Evolutionary conservation across 2,888 invertebrate species (phyloP).

Genomic region (Neoitamus cyanurus): DNA sequence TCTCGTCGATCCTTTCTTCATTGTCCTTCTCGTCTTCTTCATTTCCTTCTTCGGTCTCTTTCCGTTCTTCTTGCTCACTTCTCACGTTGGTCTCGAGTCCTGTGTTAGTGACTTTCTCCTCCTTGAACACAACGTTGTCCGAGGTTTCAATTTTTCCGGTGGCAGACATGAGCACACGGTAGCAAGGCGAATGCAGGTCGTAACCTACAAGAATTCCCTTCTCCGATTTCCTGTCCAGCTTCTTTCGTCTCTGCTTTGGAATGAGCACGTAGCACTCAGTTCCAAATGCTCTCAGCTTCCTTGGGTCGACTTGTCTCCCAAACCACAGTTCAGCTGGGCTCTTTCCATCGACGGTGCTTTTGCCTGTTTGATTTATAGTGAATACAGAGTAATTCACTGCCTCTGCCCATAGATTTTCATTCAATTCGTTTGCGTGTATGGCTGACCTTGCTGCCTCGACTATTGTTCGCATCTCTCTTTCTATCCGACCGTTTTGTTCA

Average conservation of each 20-base stretch:
- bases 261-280: background rate
- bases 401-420: slow-evolving; percentile 61
- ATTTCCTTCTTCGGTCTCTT: background rate
- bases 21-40: background rate
- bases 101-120: background rate
- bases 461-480: slow-evolving; percentile 60
- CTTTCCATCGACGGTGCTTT: slow-evolving; percentile 54
- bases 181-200: background rate
- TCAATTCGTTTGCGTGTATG: slow-evolving; percentile 54
- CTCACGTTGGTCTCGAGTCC: background rate
- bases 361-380: background rate
- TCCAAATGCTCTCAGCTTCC: background rate
- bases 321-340: slow-evolving; percentile 56
- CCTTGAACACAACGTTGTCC: background rate
- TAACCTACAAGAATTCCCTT: background rate
- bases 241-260: background rate
- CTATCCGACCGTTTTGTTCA: slow-evolving; percentile 61
- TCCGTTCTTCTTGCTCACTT: background rate
- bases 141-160: background rate
- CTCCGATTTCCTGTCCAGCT: background rate
- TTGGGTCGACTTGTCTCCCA: background rate
- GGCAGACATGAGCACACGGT: background rate
- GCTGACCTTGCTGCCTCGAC: slow-evolving; percentile 58
- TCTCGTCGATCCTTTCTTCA: background rate
- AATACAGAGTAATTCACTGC: slow-evolving; percentile 55